A percentile compares a stretch with the other conserved stretches of the same genome.
These are phyloP conservation scores for Octonoba sinensis DNA, from an alignment of 2,888 invertebrate species.

Conservation along the genomic window DNA sequence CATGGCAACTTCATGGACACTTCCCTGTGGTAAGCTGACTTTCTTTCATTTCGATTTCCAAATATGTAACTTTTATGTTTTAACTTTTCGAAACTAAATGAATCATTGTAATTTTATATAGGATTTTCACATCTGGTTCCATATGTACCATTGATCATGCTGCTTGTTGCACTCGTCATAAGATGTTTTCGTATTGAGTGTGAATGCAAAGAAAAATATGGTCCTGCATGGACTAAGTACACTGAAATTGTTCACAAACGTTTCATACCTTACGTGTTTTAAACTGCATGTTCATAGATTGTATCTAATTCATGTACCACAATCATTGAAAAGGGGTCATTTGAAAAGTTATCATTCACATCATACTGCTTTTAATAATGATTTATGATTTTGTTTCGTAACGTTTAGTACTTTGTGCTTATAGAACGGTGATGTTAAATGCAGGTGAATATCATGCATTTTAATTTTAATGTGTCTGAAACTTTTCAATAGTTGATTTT, in stretches of 20 bases:
- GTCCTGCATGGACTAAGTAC: conserved; percentile 52
- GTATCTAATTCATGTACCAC: conserved; percentile 39
- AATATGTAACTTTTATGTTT: background rate
- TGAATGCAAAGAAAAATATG: conserved; percentile 54
- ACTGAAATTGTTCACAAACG: conserved; percentile 48
- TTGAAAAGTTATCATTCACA: background rate
- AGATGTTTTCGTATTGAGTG: conserved; percentile 35
- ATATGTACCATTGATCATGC: conserved; percentile 34
- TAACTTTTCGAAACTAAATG: no score
- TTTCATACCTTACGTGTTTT: conserved; percentile 58
- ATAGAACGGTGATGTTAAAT: no score
- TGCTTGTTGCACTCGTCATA: conserved; percentile 28
- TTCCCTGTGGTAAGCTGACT: conserved; percentile 54
- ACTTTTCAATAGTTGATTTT: no score
- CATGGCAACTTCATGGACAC: conserved; percentile 51
- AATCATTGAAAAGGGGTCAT: background rate
- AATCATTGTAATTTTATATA: background rate
- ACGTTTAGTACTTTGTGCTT: no score
- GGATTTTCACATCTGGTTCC: conserved; percentile 48
- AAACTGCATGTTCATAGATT: conserved; percentile 34
- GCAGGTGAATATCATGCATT: no score
- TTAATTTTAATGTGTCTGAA: no score
- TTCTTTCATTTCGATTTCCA: background rate
- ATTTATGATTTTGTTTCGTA: no score
- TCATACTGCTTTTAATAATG: no score